Conservation (phyloP, 64 coral and sea anemone genomes). For the Pocillopora verrucosa region DNA sequence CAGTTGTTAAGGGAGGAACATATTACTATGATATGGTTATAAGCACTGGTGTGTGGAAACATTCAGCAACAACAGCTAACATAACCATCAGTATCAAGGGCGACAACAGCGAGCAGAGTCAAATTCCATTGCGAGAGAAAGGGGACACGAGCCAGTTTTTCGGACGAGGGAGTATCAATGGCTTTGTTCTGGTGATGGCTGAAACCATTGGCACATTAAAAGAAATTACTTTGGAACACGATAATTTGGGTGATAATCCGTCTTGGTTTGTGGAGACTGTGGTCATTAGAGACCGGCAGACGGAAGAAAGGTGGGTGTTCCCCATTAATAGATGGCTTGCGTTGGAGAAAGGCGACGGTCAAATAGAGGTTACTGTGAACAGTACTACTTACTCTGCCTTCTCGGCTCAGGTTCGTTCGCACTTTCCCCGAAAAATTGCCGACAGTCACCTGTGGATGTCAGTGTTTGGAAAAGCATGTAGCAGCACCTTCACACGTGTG, state of each 20-base stretch:
- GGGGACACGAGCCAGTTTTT: slow-evolving; percentile 17
- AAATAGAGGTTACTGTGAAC: slow-evolving; percentile 42
- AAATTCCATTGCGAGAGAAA: slow-evolving; percentile 14
- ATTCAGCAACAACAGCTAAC: slow-evolving; percentile 43
- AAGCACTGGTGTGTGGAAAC: slow-evolving; percentile 42
- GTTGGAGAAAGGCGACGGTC: slow-evolving; percentile 58
- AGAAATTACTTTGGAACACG: slow-evolving; percentile 54
- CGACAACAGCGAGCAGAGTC: slow-evolving; percentile 3
- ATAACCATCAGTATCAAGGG: slow-evolving; percentile 29
- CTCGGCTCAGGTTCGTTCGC: slow-evolving; percentile 22
- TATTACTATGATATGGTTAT: slow-evolving; percentile 48
- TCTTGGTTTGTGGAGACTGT: slow-evolving; percentile 62
- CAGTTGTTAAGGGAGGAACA: background rate
- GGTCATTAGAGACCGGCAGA: slow-evolving; percentile 35
- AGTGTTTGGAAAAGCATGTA: slow-evolving; percentile 46
- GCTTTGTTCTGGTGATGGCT: slow-evolving; percentile 33
- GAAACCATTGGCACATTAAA: slow-evolving; percentile 37
- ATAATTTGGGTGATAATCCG: slow-evolving; percentile 52
- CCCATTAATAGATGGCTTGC: slow-evolving; percentile 68
- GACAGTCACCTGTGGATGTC: slow-evolving; percentile 78
- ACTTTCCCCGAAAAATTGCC: slow-evolving; percentile 40
- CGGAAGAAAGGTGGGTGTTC: slow-evolving; percentile 33
- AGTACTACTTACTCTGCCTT: background rate
- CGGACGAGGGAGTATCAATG: slow-evolving; percentile 46
- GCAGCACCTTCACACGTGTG: slow-evolving; percentile 55